Evolutionary conservation across 2,888 invertebrate genomes (phyloP).

Genomic region (Hydrotaea diabolus): DNA sequence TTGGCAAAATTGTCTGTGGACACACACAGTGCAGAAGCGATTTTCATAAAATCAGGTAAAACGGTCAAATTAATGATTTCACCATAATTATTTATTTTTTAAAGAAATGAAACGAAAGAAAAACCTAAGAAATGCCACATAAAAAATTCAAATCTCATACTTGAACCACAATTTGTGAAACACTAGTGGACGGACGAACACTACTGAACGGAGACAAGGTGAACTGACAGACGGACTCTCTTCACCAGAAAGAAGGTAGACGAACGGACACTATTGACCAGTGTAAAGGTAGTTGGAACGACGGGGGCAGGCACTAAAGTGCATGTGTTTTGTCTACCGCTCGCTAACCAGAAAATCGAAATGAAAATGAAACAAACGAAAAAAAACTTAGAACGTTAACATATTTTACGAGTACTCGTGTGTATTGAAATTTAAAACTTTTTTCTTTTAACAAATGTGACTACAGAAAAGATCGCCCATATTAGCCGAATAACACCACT

Average conservation of each 20-base stretch:
- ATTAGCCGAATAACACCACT: background rate
- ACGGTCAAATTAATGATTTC: conserved; percentile 39
- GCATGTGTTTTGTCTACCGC: background rate
- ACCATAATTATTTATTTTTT: conserved; percentile 45
- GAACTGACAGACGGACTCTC: background rate
- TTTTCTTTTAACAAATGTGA: background rate
- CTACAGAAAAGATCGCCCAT: background rate
- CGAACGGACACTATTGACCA: too few relatives aligned
- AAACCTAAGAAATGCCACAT: conserved; percentile 17
- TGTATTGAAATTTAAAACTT: conserved; percentile 7
- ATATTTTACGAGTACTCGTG: background rate
- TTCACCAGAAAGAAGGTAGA: too few relatives aligned
- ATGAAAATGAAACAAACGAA: background rate
- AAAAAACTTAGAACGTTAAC: conserved; percentile 9
- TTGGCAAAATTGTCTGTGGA: background rate
- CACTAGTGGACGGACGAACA: background rate
- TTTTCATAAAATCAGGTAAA: conserved; percentile 33
- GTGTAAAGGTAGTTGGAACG: too few relatives aligned
- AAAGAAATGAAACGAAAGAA: background rate
- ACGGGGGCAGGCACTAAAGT: background rate
- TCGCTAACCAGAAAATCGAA: background rate
- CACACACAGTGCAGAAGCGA: conserved; percentile 8
- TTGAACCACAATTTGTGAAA: background rate
- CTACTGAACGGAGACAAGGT: background rate
- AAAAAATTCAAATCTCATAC: conserved; percentile 27